Conservation (phyloP, 1,140 invertebrate species). For the Aphaenogaster floridana region DNA sequence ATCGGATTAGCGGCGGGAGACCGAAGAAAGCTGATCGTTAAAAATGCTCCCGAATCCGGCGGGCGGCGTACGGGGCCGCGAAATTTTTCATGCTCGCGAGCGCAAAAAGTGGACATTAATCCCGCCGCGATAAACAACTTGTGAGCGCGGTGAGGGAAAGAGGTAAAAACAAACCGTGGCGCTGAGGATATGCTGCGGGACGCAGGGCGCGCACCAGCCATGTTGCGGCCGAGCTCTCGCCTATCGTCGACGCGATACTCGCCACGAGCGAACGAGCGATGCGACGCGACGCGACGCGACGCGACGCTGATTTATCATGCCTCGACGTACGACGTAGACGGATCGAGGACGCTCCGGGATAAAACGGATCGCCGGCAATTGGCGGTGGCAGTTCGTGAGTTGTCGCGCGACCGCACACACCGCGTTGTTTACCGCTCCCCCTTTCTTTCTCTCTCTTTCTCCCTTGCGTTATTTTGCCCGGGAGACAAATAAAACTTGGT, state of each 20-base stretch:
- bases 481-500: constrained; percentile 74
- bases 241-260: constrained; percentile 68
- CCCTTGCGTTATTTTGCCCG: constrained; percentile 64
- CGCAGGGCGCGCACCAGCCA: background rate
- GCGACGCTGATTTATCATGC: constrained; percentile 76
- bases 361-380: constrained; percentile 75
- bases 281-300: constrained; percentile 62
- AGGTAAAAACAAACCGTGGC: background rate
- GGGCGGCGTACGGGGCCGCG: constrained; percentile 10
- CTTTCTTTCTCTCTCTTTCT: background rate
- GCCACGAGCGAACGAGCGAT: constrained; percentile 27
- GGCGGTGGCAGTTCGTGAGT: constrained; percentile 73
- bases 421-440: constrained; percentile 66
- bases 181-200: background rate
- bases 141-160: background rate
- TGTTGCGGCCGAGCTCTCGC: constrained; percentile 34
- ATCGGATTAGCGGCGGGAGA: constrained; percentile 45
- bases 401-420: constrained; percentile 64
- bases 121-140: constrained; percentile 55
- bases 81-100: constrained; percentile 49
- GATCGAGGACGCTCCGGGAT: constrained; percentile 73
- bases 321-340: constrained; percentile 76
- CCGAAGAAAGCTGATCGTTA: constrained; percentile 54
- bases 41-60: constrained; percentile 36
- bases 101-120: constrained; percentile 31